These are phyloP conservation scores for Schizotus pectinicornis DNA, from an alignment of 2,888 invertebrate species.

Conservation along the genomic window DNA sequence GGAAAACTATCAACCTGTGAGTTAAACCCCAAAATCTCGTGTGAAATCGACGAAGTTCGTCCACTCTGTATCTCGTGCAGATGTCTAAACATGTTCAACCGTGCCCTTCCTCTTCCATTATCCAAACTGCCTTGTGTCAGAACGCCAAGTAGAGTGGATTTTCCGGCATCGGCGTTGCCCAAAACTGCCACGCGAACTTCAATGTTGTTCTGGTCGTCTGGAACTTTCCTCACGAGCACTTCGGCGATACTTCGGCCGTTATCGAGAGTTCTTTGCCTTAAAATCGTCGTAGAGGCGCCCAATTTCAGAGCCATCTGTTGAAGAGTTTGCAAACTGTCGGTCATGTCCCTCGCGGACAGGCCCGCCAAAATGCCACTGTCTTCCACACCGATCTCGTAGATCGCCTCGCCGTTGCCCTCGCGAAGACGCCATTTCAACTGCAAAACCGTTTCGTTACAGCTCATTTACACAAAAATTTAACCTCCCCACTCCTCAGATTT, in stretches of 20 bases:
- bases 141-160: slow-evolving; percentile 94
- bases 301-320: slow-evolving; percentile 87
- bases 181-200: slow-evolving; percentile 89
- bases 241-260: slow-evolving; percentile 77
- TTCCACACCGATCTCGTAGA: slow-evolving; percentile 96
- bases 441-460: slow-evolving; percentile 19
- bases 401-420: slow-evolving; percentile 95
- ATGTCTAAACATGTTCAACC: slow-evolving; percentile 94
- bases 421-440: slow-evolving; percentile 96
- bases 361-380: slow-evolving; percentile 90
- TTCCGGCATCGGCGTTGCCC: slow-evolving; percentile 96
- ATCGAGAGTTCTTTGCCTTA: slow-evolving; percentile 69
- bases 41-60: slow-evolving; percentile 92
- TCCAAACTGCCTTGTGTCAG: slow-evolving; percentile 95
- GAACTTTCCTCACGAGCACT: slow-evolving; percentile 87
- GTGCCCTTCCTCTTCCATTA: slow-evolving; percentile 92
- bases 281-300: slow-evolving; percentile 79
- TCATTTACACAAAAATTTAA: too few species aligned
- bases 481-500: too few species aligned
- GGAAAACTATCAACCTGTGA: slow-evolving; percentile 61
- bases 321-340: slow-evolving; percentile 84
- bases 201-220: slow-evolving; percentile 85
- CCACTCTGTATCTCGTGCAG: slow-evolving; percentile 95
- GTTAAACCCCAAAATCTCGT: slow-evolving; percentile 96
- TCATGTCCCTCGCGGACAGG: slow-evolving; percentile 81